These are phyloP conservation scores for Notiomystis cincta DNA, from an alignment of 2,113 vertebrate species.

Conservation along the genomic window DNA sequence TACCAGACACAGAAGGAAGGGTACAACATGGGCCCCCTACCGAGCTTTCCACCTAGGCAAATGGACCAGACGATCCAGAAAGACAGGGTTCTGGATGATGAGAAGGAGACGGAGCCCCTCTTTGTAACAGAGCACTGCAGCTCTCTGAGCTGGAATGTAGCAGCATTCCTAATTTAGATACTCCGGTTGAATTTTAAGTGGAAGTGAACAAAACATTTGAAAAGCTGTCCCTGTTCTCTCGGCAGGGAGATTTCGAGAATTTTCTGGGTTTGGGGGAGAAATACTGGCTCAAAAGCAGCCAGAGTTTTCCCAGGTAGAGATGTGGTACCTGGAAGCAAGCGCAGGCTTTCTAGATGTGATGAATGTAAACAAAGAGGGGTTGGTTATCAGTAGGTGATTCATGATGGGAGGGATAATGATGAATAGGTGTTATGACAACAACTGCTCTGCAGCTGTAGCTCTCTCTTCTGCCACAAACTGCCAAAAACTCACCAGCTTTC, in stretches of 20 bases:
- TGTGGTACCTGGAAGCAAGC: not conserved
- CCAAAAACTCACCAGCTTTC: constrained; percentile 49
- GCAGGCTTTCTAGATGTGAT: not conserved
- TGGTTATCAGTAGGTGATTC: constrained; percentile 45
- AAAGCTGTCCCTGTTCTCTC: constrained; percentile 64
- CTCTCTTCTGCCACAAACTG: constrained; percentile 29
- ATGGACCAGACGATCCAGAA: not conserved
- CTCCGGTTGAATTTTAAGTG: constrained; percentile 67
- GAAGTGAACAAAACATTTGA: constrained; percentile 68
- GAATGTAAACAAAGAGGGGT: constrained; percentile 37
- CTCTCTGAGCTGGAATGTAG: constrained; percentile 61
- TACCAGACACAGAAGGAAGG: constrained; percentile 29
- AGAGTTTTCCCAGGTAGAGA: constrained; percentile 35
- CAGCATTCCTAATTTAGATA: constrained; percentile 67
- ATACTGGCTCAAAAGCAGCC: not conserved
- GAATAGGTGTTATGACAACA: constrained; percentile 65
- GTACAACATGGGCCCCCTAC: not conserved
- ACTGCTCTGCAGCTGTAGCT: constrained; percentile 61
- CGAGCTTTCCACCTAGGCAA: not conserved
- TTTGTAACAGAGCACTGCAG: constrained; percentile 53
- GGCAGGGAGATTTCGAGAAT: constrained; percentile 56
- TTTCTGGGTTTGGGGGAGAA: constrained; percentile 32
- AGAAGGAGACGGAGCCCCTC: constrained; percentile 15
- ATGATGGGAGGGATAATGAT: constrained; percentile 54
- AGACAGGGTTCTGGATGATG: not conserved